phyloP scores from a whole-genome alignment of 2,113 vertebrate genomes.

The Rhinoptilus africanus region DNA sequence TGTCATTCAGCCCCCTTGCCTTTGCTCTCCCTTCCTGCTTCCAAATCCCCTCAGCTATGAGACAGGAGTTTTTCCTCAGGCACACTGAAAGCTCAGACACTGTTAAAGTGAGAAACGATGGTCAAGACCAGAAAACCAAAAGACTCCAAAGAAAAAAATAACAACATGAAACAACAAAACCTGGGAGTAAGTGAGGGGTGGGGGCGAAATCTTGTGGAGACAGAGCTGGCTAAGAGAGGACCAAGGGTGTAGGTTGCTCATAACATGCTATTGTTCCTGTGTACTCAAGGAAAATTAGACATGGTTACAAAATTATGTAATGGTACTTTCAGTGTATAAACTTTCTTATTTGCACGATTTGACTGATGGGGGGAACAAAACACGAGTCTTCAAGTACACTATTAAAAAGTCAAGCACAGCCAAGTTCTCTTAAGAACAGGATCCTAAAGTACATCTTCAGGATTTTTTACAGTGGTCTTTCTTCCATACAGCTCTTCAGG shows the following conservation, averaged over 20 bases:
- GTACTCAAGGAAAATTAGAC: not conserved
- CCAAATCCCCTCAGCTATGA: not conserved
- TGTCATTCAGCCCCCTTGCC: not conserved
- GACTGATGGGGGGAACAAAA: not conserved
- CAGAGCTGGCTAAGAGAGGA: not conserved
- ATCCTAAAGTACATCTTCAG: not conserved
- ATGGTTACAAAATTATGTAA: not conserved
- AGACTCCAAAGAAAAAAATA: not conserved
- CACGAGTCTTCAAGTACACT: not conserved
- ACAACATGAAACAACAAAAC: not conserved
- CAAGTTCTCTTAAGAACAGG: not conserved
- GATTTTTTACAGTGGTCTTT: not conserved
- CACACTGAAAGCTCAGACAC: not conserved
- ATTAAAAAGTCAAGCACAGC: not conserved
- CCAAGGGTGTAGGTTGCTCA: not conserved
- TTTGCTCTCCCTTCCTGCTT: not conserved
- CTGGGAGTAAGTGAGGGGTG: not conserved
- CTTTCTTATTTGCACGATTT: not conserved
- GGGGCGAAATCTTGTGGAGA: not conserved
- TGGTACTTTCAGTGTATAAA: not conserved
- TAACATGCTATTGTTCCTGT: not conserved
- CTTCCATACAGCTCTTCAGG: not conserved
- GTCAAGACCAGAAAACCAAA: not conserved
- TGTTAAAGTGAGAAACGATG: accelerated
- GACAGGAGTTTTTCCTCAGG: not conserved